Evolutionary conservation across 2,113 vertebrate species (phyloP).

Genomic region (Sterna hirundo): DNA sequence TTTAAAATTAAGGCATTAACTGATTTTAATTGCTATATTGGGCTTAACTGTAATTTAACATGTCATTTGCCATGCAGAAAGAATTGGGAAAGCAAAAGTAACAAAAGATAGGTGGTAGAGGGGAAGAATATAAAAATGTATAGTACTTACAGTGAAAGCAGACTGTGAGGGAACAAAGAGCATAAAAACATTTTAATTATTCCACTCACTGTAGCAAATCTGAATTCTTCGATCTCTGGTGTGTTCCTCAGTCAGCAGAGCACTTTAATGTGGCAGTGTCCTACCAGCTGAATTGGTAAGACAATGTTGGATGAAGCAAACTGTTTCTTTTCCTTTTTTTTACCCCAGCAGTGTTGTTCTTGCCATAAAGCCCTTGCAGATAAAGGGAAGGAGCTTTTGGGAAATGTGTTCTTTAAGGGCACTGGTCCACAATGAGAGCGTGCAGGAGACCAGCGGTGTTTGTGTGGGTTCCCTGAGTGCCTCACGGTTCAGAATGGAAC

Average conservation of each 20-base stretch:
- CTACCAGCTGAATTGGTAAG: not conserved
- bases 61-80: not conserved
- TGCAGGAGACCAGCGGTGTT: not conserved
- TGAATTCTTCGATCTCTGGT: not conserved
- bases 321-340: not conserved
- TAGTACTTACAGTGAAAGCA: not conserved
- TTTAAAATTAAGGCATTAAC: not conserved
- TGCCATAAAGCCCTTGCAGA: not conserved
- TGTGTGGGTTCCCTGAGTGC: not conserved
- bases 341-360: not conserved
- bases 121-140: not conserved
- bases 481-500: not conserved
- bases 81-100: not conserved
- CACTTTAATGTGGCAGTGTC: not conserved
- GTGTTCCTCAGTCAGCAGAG: not conserved
- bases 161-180: not conserved
- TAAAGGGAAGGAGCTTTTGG: not conserved
- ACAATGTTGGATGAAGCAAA: not conserved
- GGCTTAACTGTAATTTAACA: not conserved
- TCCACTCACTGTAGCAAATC: not conserved
- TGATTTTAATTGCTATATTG: not conserved
- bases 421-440: accelerated
- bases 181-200: not conserved
- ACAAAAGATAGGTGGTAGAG: not conserved
- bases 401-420: not conserved